These are phyloP conservation scores for Oenanthe oenanthe DNA, from an alignment of 2,113 vertebrate genomes.

Conservation along the genomic window DNA sequence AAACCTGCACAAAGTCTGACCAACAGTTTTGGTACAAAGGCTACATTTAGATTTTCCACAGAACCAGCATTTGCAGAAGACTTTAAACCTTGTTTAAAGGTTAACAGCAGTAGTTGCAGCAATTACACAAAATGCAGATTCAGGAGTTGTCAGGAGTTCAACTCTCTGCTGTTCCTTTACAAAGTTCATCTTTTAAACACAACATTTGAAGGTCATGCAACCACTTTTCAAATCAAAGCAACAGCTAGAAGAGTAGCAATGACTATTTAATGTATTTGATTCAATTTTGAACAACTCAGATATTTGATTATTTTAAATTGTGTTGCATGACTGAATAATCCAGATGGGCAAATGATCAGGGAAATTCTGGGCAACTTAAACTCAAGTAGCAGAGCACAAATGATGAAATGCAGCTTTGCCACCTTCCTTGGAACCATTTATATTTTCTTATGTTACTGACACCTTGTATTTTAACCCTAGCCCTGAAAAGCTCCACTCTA, in stretches of 20 bases:
- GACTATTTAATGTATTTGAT: neutral
- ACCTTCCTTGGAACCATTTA: neutral
- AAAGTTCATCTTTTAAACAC: neutral
- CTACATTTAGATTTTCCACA: neutral
- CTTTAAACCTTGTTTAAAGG: conserved; percentile 67
- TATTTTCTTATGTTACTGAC: neutral
- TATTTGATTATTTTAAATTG: neutral
- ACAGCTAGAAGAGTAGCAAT: neutral
- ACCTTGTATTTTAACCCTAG: neutral
- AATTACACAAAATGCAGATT: conserved; percentile 31
- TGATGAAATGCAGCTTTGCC: neutral
- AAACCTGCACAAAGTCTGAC: neutral
- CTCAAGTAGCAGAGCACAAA: neutral
- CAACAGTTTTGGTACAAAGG: conserved; percentile 32
- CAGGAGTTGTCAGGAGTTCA: conserved; percentile 39
- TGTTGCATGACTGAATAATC: neutral
- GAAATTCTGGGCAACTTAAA: neutral
- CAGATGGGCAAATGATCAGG: neutral
- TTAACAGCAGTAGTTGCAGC: conserved; percentile 31
- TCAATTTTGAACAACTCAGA: neutral
- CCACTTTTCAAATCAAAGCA: neutral
- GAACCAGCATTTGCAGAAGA: neutral
- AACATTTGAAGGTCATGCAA: neutral
- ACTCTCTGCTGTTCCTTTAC: neutral
- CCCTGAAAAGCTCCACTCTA: neutral